Conservation (phyloP, 2,113 vertebrate genomes). For the Microcebus jonahi region DNA sequence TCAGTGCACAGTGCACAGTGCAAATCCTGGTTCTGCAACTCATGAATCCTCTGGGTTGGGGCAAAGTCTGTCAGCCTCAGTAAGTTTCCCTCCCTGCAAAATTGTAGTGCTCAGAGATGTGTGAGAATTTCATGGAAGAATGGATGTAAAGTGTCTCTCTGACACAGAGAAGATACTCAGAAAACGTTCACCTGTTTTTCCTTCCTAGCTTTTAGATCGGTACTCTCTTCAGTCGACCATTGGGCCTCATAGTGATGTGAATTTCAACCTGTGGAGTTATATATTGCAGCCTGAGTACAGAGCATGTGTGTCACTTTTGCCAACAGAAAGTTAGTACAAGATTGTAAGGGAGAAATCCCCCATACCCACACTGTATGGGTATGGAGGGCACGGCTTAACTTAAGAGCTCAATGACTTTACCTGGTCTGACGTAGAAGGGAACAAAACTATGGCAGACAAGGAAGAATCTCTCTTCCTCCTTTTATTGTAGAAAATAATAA, state of each 20-base stretch:
- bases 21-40: neutral
- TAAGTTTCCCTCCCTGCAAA: neutral
- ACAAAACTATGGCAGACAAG: neutral
- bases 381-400: neutral
- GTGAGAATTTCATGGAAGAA: neutral
- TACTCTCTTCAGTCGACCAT: neutral
- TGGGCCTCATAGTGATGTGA: neutral
- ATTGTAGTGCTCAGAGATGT: neutral
- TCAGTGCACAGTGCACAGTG: neutral
- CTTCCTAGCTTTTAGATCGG: neutral
- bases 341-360: neutral
- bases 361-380: neutral
- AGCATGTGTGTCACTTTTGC: neutral
- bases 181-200: neutral
- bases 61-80: neutral
- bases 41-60: neutral
- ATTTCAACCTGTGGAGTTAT: neutral
- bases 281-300: neutral
- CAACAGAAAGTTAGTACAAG: neutral
- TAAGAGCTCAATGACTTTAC: neutral
- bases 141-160: neutral
- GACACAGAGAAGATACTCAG: neutral
- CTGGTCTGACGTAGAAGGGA: neutral
- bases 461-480: neutral
- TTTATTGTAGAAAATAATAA: neutral